Conservation (phyloP, 2,797 vertebrate species). For the Enoplosus armatus region DNA sequence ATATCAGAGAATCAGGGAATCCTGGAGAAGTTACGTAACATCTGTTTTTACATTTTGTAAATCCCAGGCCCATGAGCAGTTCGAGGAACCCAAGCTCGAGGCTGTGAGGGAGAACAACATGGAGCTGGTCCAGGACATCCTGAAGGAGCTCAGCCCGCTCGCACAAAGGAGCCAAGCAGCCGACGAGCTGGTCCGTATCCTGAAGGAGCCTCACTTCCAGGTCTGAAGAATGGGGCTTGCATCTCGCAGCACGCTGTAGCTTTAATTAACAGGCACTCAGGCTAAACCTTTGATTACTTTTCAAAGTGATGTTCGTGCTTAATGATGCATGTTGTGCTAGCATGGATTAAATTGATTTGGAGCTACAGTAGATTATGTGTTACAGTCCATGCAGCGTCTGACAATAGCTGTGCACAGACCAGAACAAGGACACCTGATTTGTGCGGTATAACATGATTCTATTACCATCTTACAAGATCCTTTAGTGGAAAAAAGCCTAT, state of each 20-base stretch:
- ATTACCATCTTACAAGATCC: not conserved
- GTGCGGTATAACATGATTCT: not conserved
- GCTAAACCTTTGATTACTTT: constrained; percentile 32
- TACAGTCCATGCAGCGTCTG: not conserved
- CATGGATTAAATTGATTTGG: constrained; percentile 48
- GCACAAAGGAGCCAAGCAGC: constrained; percentile 84
- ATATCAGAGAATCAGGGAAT: too few species aligned
- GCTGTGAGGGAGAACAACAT: constrained; percentile 96
- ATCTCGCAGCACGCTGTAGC: not conserved
- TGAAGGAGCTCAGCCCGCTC: constrained; percentile 90
- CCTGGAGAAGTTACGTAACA: not conserved
- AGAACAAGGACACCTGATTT: not conserved
- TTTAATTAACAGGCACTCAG: constrained; percentile 31
- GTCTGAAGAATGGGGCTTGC: constrained; percentile 71
- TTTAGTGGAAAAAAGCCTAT: not conserved
- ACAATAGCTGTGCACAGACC: not conserved
- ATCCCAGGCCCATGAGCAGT: constrained; percentile 90
- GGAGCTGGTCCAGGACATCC: constrained; percentile 96
- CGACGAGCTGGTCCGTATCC: constrained; percentile 89
- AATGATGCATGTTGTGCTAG: constrained; percentile 26
- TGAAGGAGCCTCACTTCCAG: constrained; percentile 97
- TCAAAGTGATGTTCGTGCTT: constrained; percentile 31
- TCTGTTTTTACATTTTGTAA: constrained; percentile 13
- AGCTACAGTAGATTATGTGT: constrained; percentile 1
- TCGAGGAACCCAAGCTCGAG: constrained; percentile 94